Base-by-base conservation (phyloP, 2,797 vertebrate genomes). In the Eleutherodactylus coqui region DNA sequence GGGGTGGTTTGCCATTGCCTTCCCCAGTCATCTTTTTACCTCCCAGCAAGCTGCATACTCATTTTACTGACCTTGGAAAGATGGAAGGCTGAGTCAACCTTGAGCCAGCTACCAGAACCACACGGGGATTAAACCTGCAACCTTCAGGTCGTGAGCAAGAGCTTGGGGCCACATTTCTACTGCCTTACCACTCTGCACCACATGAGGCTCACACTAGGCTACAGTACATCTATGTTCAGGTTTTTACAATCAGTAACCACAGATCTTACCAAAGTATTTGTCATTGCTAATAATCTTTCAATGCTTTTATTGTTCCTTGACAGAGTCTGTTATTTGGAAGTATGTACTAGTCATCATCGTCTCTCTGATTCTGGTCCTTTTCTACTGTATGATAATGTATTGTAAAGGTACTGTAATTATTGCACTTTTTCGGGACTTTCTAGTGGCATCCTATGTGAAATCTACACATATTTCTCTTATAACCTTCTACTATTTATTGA, bases 331-430 rank as follows among this genome's bases (percentile, higher is more conserved):
- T 3, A 13, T 5, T 41, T 58, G 76, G 76, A 76, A 4, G 4
- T 11, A 41, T 16, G 17, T n/a, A 7, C 8, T 32, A 13, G 47
- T 58, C 75, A 36, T 53, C 17, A 53, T 47, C 29, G 2, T 36
- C 36, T n/a, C 0, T 8, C 21, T 78, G 34, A 41, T 58, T 27
- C 51, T 78, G 36, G 7, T 38, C 16, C 34, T 78, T n/a, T 2
- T 60, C 34, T 41, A n/a, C 76, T 78, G 53, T 60, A 5, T 78
- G 24, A 43, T 2, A 38, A 41, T 43, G 4, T 58, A 41, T n/a
- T 58, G 0, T 41, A 78, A 14, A 78, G 76, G 76, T 78, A n/a
- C n/a, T n/a, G n/a, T n/a, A 78, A 77, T n/a, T 17, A 27, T 45
- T 73, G 7, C 36, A 32, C 36, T 11, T 41, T 70, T 41, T 41